Conservation (phyloP, 2,888 invertebrate genomes). For the Nudaria mundana region DNA sequence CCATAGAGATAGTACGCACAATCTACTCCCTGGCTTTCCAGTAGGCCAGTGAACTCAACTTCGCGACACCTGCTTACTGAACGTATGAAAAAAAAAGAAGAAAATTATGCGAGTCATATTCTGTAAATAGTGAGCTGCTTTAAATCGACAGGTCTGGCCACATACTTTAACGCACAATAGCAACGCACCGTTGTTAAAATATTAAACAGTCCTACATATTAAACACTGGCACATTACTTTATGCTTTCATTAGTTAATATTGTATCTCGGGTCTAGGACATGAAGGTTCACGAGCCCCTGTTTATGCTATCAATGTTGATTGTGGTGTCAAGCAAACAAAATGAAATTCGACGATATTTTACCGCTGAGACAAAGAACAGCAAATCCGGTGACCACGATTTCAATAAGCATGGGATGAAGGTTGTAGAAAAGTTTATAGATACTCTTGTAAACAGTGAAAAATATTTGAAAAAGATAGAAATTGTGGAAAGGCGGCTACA, state of each 20-base stretch:
- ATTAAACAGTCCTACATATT: neutral
- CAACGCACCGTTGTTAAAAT: neutral
- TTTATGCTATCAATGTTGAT: neutral
- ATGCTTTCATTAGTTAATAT: constrained; percentile 2
- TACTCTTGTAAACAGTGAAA: constrained; percentile 60
- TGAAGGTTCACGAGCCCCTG: neutral
- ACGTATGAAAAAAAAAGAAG: no score
- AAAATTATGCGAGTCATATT: no score
- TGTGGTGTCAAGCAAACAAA: neutral
- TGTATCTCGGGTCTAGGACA: neutral
- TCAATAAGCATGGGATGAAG: constrained; percentile 28
- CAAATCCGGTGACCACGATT: neutral
- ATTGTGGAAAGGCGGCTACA: constrained; percentile 53
- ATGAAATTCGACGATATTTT: neutral
- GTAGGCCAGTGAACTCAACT: no score
- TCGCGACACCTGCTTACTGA: no score
- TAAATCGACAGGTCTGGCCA: neutral
- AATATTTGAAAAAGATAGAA: constrained; percentile 61
- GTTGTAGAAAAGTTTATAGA: constrained; percentile 63
- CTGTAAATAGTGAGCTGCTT: no score
- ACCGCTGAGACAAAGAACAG: neutral
- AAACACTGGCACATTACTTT: neutral
- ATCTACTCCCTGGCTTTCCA: no score
- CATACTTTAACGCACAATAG: neutral
- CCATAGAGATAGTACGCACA: no score